Percentiles rank a stretch among this genome's conserved stretches.
Conservation (phyloP, 1,140 invertebrate genomes). For the Oreohelix idahoensis region DNA sequence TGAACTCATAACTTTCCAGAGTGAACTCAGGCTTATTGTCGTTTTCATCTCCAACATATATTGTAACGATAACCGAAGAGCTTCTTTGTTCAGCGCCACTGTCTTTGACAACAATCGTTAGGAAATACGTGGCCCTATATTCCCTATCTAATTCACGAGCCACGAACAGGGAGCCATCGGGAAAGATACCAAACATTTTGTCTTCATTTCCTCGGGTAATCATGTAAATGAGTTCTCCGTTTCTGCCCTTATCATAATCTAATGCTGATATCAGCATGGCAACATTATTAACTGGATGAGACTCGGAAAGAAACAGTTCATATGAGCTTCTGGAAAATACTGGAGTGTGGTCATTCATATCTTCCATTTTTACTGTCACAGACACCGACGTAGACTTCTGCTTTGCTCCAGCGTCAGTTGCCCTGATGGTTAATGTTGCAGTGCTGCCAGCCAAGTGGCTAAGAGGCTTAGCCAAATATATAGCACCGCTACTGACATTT, state of each 20-base stretch:
- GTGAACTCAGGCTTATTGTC: conserved; percentile 92
- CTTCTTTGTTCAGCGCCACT: conserved; percentile 86
- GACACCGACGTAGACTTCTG: conserved; percentile 82
- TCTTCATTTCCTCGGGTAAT: conserved; percentile 86
- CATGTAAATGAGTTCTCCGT: conserved; percentile 91
- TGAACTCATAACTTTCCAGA: conserved; percentile 83
- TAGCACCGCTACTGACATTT: conserved; percentile 86
- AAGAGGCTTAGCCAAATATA: conserved; percentile 86
- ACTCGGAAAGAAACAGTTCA: conserved; percentile 84
- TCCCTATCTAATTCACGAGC: conserved; percentile 88
- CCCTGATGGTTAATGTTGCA: conserved; percentile 80
- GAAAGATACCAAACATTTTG: conserved; percentile 82
- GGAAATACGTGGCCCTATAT: conserved; percentile 82
- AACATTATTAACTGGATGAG: conserved; percentile 72
- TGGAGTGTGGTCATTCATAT: conserved; percentile 87
- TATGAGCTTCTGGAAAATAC: conserved; percentile 87
- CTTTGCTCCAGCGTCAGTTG: conserved; percentile 85
- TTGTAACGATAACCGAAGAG: conserved; percentile 82
- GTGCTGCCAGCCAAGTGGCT: conserved; percentile 65
- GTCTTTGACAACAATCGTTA: conserved; percentile 82
- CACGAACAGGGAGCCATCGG: conserved; percentile 76
- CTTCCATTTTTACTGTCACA: conserved; percentile 80
- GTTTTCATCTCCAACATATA: conserved; percentile 89
- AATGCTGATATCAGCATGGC: conserved; percentile 78
- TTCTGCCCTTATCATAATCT: conserved; percentile 90